These are phyloP conservation scores for Steinernema feltiae DNA, from an alignment of 1,140 invertebrate species.

Conservation along the genomic window DNA sequence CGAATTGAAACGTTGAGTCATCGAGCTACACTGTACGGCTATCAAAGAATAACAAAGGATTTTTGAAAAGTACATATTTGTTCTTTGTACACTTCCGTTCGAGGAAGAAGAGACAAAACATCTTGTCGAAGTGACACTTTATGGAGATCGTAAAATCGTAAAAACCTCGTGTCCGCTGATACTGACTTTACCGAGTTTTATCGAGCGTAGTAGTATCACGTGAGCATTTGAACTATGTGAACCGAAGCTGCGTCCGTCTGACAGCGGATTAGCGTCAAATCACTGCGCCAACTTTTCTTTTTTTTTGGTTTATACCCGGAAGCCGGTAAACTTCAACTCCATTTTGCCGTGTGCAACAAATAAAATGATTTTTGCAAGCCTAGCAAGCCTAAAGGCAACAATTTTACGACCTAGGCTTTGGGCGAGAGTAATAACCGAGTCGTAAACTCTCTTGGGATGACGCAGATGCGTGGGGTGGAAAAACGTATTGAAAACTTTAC, in stretches of 20 bases:
- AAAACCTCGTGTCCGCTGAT: neutral
- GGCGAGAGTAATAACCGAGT: neutral
- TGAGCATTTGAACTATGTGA: no score
- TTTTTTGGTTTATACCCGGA: no score
- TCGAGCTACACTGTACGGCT: no score
- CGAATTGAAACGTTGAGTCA: no score
- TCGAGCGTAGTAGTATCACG: no score
- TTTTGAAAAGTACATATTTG: neutral
- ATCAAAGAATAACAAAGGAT: neutral
- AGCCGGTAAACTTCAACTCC: no score
- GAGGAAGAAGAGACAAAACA: neutral
- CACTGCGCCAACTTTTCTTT: no score
- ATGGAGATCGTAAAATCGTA: neutral
- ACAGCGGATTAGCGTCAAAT: no score
- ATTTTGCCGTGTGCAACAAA: neutral
- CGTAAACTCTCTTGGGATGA: neutral
- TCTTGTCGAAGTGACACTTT: neutral
- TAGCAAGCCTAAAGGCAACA: neutral
- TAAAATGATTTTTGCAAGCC: neutral
- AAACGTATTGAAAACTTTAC: no score
- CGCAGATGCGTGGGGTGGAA: no score
- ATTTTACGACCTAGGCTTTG: neutral
- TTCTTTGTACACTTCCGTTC: neutral
- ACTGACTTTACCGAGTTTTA: no score
- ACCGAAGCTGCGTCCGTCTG: no score